These are phyloP conservation scores for Rhinichthys osculus DNA, from an alignment of 2,797 vertebrate species.

Conservation along the genomic window DNA sequence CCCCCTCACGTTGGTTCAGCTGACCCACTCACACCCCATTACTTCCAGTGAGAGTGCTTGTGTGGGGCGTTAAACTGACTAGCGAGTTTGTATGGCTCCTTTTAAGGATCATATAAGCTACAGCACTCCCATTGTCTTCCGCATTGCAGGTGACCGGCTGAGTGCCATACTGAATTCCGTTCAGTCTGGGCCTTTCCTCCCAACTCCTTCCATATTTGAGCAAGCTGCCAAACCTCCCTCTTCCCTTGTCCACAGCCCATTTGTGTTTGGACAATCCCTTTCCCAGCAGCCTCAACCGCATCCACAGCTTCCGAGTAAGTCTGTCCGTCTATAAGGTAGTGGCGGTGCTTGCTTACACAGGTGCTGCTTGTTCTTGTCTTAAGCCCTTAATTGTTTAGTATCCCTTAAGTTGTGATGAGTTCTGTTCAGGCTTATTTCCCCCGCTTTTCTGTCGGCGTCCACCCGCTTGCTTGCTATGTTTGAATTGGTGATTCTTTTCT, in stretches of 20 bases:
- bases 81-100: constrained; percentile 64
- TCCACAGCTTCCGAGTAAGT: constrained; percentile 99
- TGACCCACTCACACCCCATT: constrained; percentile 51
- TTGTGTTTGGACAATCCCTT: constrained; percentile 99
- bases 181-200: constrained; percentile 99
- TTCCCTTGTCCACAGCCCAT: constrained; percentile 99
- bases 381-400: constrained; percentile 45
- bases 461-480: constrained; percentile 51
- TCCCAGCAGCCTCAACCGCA: constrained; percentile 99
- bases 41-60: constrained; percentile 52
- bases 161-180: constrained; percentile 99
- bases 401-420: constrained; percentile 41
- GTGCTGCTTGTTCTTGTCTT: constrained; percentile 73
- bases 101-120: constrained; percentile 85
- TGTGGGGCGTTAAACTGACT: constrained; percentile 61
- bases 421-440: constrained; percentile 35
- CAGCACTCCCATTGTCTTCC: constrained; percentile 97
- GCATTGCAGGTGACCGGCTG: constrained; percentile 99
- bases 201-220: constrained; percentile 98
- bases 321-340: constrained; percentile 92
- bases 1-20: constrained; percentile 51
- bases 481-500: constrained; percentile 22
- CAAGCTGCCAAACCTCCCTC: constrained; percentile 99
- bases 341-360: constrained; percentile 86
- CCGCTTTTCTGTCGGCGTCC: constrained; percentile 48